These are phyloP conservation scores for Tympanoctomys barrerae DNA, from an alignment of 2,797 vertebrate species.

Conservation along the genomic window DNA sequence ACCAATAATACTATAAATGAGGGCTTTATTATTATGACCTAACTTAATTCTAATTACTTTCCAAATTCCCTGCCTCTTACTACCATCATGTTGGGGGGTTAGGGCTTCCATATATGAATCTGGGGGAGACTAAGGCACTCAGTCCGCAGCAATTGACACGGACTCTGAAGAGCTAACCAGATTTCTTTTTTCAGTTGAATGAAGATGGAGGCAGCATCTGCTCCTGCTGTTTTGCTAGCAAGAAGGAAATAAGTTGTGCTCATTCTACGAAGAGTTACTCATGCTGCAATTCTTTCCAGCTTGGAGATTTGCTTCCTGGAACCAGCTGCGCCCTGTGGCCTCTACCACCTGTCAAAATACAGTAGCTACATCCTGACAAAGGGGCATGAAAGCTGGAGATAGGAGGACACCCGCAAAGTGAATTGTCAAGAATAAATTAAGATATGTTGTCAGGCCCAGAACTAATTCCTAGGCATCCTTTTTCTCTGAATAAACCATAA, in stretches of 20 bases:
- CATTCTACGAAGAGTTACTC: background rate
- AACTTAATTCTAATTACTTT: background rate
- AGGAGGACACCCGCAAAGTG: constrained; percentile 56
- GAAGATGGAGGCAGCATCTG: background rate
- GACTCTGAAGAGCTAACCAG: background rate
- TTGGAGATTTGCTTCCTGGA: constrained; percentile 50
- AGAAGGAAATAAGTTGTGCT: constrained; percentile 14
- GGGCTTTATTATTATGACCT: background rate
- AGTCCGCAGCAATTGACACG: background rate
- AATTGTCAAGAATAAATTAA: constrained; percentile 74
- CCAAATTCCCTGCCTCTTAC: background rate
- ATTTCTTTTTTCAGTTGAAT: background rate
- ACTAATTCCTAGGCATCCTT: constrained; percentile 63
- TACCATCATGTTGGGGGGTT: background rate
- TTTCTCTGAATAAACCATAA: constrained; percentile 65
- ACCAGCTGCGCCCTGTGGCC: background rate
- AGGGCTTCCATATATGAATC: background rate
- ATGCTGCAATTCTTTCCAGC: background rate
- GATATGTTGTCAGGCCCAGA: constrained; percentile 71
- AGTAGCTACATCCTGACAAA: constrained; percentile 15
- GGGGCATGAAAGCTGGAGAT: constrained; percentile 3
- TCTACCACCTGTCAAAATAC: constrained; percentile 32
- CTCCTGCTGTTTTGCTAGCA: background rate
- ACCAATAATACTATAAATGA: background rate
- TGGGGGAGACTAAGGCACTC: background rate